Evolutionary conservation across 2,113 vertebrate genomes (phyloP), one percentile per base, ranked within the genome.

Genomic region (human (Homo sapiens)): DNA sequence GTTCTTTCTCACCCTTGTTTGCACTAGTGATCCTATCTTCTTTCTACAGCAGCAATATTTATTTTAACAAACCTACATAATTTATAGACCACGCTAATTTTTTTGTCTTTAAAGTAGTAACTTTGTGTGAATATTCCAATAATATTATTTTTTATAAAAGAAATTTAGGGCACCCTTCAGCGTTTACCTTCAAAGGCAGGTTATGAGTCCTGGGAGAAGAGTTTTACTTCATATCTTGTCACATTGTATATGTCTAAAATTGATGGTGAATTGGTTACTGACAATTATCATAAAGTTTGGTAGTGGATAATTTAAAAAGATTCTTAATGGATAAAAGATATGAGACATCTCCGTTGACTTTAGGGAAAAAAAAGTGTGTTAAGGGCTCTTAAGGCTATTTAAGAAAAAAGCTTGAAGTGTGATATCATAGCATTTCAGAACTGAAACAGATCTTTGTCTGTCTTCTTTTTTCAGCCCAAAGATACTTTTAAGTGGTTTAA

Each of bases 401-500:
- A 52, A 8, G 43, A 66, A 45, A 17, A 79, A 96, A 86, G 6
- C 18, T 86, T 95, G 43, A 48, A 78, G 32, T 78, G 20, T 93
- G 89, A 96, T 80, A 89, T 95, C 68, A 90, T 66, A 86, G 48
- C 57, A 80, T 75, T 96, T 96, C 17, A 90, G 72, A 93, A 64
- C 55, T 96, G 93, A 94, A 95, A 96, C 8, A 68, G 78, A 97
- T 68, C 61, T 93, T 92, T 68, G 45, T 61, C 61, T 76, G 64
- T 52, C 52, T 76, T 93, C 22, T 52, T 96, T 89, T 87, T 95
- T 95, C 45, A 93, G 52, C 23, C 90, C 20, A 50, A 92, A 89
- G 40, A 50, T 64, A 90, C 72, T 93, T 96, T 94, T 92, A 92
- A 96, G 92, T 95, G 38, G 17, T 94, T 97, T 95, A 92, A 95